Base-by-base conservation (phyloP, 2,888 invertebrate genomes). In the Ferdinandea cuprea region DNA sequence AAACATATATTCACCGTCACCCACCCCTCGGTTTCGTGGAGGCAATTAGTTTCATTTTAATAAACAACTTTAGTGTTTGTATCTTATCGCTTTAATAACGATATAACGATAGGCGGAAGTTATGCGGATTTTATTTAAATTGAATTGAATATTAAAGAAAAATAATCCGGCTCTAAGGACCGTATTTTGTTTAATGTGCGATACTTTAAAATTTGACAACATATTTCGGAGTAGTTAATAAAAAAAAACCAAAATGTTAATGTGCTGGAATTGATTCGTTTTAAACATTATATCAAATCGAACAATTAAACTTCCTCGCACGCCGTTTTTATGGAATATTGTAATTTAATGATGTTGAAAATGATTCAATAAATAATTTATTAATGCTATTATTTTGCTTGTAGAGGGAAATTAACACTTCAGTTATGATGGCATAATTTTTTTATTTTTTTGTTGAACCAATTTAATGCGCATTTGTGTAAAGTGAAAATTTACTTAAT, bases 21-120 rank as follows among this genome's bases (percentile, higher is more conserved):
- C 21, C 6, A 44, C 21, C 32, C 56, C 56, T 9, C 35, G 11
- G 42, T 13, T 32, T 69, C 30, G 35, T 58, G 58, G 50, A 50
- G 76, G 80, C 80, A 80, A 80, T 80, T 74, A 69, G 80, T 58
- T 58, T 65, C 63, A 80, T 80, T 71, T 74, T 76, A 80, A 80
- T 74, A 80, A 74, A 74, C 73, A 72, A 54, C 48, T 73, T 28
- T 61, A 30, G 52, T 48, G 54, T 42, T 63, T 68, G 40, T 68
- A 25, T 28, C 37, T 44, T 21, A 46, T n/a, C n/a, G 37, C 48
- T 48, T 48, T 30, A 25, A 69, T 13, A 11, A 32, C 28, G 58
- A 11, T 52, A 35, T 37, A 32, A 52, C 37, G 28, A 44, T 74
- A 50, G 58, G 17, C 5, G 28, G 15, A 7, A 19, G 11, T 35